Evolutionary conservation across 2,113 vertebrate genomes (phyloP).

Genomic region (Cricetomys ansorgei): DNA sequence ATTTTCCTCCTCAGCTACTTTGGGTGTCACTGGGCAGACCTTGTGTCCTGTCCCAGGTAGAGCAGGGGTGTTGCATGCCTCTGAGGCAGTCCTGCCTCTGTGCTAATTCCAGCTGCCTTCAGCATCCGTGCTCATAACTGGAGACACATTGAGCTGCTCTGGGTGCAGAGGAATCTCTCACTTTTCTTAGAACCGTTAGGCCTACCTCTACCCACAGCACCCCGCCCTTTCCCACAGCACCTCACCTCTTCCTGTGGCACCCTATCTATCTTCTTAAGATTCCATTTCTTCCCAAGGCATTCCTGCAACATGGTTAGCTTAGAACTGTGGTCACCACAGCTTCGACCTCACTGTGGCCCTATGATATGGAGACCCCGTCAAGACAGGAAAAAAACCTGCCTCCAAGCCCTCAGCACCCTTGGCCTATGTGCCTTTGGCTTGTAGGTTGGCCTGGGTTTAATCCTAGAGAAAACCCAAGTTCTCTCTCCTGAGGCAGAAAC

Average conservation of each 20-base stretch:
- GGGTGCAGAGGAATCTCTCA: not conserved
- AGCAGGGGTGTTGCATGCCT: not conserved
- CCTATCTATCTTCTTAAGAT: not conserved
- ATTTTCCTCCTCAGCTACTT: no score
- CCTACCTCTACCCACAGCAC: not conserved
- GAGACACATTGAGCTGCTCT: conserved; percentile 14
- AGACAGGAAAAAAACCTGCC: not conserved
- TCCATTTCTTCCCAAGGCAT: not conserved
- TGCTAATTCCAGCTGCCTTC: not conserved
- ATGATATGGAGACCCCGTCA: not conserved
- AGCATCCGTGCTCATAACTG: not conserved
- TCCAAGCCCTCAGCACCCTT: not conserved
- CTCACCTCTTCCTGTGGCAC: not conserved
- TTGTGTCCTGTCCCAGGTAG: not conserved
- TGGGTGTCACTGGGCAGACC: not conserved
- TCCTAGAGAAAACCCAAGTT: not conserved
- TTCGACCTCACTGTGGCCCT: not conserved
- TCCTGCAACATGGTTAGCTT: not conserved
- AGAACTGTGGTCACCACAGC: not conserved
- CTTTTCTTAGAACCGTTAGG: not conserved
- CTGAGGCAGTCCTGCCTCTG: not conserved
- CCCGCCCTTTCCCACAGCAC: not conserved
- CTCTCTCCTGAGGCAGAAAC: not conserved
- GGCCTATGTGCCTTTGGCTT: not conserved
- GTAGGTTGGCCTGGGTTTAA: not conserved